These are phyloP conservation scores for Megastigmus dorsalis DNA, from an alignment of 2,888 invertebrate species.

Conservation along the genomic window DNA sequence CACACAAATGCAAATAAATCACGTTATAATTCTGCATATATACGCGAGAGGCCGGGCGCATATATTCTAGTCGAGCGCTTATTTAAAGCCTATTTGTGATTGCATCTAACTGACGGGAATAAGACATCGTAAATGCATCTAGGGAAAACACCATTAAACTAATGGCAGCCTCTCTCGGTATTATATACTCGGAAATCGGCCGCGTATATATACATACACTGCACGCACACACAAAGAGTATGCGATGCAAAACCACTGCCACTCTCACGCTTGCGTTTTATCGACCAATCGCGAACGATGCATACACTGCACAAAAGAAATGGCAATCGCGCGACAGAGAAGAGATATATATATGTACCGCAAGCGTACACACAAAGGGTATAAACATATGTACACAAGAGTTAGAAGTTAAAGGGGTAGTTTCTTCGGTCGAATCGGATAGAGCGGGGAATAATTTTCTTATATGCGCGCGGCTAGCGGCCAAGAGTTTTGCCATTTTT, in stretches of 20 bases:
- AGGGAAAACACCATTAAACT: slow-evolving; percentile 26
- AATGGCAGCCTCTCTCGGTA: slow-evolving; percentile 15
- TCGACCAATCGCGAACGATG: slow-evolving; percentile 12
- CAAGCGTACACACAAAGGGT: slow-evolving; percentile 14
- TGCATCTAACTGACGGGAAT: slow-evolving; percentile 29
- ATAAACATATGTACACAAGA: slow-evolving; percentile 30
- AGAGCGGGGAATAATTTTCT: slow-evolving; percentile 43
- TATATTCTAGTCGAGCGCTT: slow-evolving; percentile 1
- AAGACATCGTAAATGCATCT: slow-evolving; percentile 41
- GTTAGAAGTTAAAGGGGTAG: neutral
- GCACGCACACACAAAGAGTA: too few relatives aligned
- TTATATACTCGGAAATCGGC: too few relatives aligned
- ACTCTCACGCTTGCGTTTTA: slow-evolving; percentile 4
- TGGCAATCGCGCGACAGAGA: neutral
- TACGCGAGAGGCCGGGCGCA: slow-evolving; percentile 1
- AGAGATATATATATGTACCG: too few relatives aligned
- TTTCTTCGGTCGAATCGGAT: neutral
- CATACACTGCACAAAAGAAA: slow-evolving; percentile 31
- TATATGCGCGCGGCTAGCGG: slow-evolving; percentile 18
- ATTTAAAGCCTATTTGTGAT: slow-evolving; percentile 48
- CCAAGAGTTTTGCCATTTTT: neutral
- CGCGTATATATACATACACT: neutral
- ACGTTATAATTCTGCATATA: slow-evolving; percentile 4
- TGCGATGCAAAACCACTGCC: too few relatives aligned
- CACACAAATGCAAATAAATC: slow-evolving; percentile 29